A percentile compares a stretch with the other conserved stretches of the same genome.
phyloP scores from a whole-genome alignment of 2,113 vertebrate genomes.

The Charadrius vociferus region DNA sequence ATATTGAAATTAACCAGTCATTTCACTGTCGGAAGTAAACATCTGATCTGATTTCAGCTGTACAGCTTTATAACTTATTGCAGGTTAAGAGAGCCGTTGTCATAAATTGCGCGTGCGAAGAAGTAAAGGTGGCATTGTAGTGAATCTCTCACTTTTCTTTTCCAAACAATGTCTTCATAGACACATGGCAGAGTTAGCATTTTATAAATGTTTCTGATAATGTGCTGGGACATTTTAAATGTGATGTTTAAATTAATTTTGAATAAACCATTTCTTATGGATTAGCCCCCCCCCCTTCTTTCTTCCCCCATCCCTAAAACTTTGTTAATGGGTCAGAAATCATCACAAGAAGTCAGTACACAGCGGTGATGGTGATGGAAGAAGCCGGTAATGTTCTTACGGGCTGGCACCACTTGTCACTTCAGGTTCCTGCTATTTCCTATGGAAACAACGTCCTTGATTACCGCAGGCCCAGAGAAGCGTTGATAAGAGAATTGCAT shows the following conservation, averaged over 20 bases:
- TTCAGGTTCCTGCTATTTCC: conserved; percentile 77
- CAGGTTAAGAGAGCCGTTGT: neutral
- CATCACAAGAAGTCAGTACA: neutral
- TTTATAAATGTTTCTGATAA: conserved; percentile 53
- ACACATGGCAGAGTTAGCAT: neutral
- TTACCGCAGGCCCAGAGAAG: conserved; percentile 14
- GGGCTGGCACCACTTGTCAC: conserved; percentile 49
- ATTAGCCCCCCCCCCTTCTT: neutral
- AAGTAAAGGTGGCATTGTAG: neutral
- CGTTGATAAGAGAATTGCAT: neutral
- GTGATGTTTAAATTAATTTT: conserved; percentile 48
- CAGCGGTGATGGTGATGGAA: conserved; percentile 31
- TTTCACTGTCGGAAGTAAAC: neutral
- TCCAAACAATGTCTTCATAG: neutral
- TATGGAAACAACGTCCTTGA: conserved; percentile 75
- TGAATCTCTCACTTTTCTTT: neutral
- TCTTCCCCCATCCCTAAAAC: neutral
- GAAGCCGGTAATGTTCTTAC: neutral
- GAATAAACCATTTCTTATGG: neutral
- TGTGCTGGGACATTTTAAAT: conserved; percentile 53
- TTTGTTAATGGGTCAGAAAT: neutral
- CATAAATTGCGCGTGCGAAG: neutral
- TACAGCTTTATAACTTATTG: neutral
- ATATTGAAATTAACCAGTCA: conserved; percentile 36
- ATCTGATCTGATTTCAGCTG: neutral